Evolutionary conservation across 2,113 vertebrate species (phyloP).

Genomic region (Chaetura pelagica): DNA sequence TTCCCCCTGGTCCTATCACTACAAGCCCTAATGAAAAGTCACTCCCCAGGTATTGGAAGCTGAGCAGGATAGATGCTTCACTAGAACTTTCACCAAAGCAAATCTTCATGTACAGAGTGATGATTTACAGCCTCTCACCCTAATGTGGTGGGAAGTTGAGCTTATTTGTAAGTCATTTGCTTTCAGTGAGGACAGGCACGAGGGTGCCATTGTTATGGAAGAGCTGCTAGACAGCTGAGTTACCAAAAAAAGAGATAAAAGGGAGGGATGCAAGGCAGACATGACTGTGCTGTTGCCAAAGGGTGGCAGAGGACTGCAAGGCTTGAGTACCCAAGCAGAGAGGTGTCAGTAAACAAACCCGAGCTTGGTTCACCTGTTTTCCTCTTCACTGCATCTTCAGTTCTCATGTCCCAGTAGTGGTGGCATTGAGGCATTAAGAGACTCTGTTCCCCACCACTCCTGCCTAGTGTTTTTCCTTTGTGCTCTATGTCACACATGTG

Average conservation of each 20-base stretch:
- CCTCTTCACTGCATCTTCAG: fast-evolving
- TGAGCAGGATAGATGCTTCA: neutral
- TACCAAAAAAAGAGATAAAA: neutral
- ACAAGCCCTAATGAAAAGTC: too few species aligned
- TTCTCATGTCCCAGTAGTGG: neutral
- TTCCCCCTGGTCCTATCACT: too few species aligned
- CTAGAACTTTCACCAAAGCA: conserved; percentile 11
- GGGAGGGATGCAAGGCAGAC: neutral
- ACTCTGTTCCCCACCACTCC: neutral
- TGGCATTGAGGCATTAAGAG: fast-evolving
- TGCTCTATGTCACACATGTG: neutral
- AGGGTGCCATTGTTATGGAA: conserved; percentile 17
- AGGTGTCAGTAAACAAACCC: conserved; percentile 61
- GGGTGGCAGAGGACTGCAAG: conserved; percentile 30
- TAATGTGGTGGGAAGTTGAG: neutral
- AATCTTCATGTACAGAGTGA: neutral
- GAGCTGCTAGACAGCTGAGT: neutral
- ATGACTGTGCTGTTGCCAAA: neutral
- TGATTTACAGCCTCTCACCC: neutral
- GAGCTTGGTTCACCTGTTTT: neutral
- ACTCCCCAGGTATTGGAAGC: neutral
- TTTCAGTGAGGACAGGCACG: neutral
- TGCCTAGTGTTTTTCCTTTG: neutral
- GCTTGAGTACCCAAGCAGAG: neutral
- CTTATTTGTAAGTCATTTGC: neutral